Evolutionary conservation across 2,797 vertebrate species (phyloP).

Genomic region (Ctenosaura bakeri): DNA sequence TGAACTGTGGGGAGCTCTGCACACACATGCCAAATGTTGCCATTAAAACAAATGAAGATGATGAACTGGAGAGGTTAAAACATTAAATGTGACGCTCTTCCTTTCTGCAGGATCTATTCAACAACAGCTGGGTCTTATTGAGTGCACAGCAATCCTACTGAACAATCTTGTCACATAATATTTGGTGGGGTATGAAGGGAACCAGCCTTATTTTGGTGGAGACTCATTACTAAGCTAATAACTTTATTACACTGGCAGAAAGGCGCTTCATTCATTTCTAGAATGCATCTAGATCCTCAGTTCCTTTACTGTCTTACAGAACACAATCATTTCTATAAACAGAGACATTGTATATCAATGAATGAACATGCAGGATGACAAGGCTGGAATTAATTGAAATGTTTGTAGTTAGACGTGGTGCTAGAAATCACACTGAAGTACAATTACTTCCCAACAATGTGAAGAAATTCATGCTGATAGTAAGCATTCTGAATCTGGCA

Average conservation of each 20-base stretch:
- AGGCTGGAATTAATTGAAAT: neutral
- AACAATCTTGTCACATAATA: neutral
- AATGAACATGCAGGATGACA: neutral
- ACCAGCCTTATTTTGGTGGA: neutral
- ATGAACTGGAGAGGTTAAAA: neutral
- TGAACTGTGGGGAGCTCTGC: slow-evolving; percentile 53
- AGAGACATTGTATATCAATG: neutral
- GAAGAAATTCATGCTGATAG: neutral
- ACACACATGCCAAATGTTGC: slow-evolving; percentile 50
- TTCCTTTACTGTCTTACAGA: neutral
- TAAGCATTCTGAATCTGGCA: neutral
- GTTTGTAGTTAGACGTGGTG: neutral
- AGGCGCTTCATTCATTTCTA: neutral
- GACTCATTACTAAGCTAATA: neutral
- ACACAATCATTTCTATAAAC: neutral
- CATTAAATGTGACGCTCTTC: slow-evolving; percentile 40
- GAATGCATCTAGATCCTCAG: neutral
- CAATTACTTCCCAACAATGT: neutral
- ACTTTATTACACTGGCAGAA: neutral
- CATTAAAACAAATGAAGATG: slow-evolving; percentile 38
- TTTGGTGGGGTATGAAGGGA: neutral
- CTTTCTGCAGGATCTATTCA: slow-evolving; percentile 36
- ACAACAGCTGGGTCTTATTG: neutral
- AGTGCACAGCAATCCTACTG: neutral
- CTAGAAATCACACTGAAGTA: neutral